A percentile compares a stretch with the other conserved stretches of the same genome.
Evolutionary conservation across 1,140 invertebrate genomes (phyloP).

Genomic region (Atta cephalotes): DNA sequence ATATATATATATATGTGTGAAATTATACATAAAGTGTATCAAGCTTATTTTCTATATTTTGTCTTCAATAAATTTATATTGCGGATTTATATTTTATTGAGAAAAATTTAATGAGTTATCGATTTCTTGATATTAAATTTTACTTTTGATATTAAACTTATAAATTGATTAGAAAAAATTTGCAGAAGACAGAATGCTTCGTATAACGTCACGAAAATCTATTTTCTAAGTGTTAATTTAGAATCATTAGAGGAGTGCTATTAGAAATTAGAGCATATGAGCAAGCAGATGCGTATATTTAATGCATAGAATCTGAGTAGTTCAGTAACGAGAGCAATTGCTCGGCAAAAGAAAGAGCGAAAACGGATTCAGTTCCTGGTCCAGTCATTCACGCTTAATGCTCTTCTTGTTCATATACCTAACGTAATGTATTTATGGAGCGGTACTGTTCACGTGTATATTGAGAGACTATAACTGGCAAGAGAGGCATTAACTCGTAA

Average conservation of each 20-base stretch:
- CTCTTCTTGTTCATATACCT: neutral
- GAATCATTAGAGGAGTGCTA: neutral
- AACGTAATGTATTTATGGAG: constrained; percentile 45
- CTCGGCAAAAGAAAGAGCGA: constrained; percentile 6
- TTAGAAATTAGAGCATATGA: neutral
- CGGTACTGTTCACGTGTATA: neutral
- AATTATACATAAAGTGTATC: neutral
- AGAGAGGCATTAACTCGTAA: neutral
- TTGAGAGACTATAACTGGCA: constrained; percentile 25
- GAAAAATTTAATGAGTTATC: neutral
- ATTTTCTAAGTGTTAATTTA: neutral
- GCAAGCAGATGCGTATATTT: neutral
- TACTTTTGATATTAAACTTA: neutral
- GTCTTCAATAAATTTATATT: neutral
- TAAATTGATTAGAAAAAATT: neutral
- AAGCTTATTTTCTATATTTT: neutral
- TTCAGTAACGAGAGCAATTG: neutral
- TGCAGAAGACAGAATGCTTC: neutral
- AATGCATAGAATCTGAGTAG: neutral
- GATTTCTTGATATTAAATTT: neutral
- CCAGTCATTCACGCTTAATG: neutral
- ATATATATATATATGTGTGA: no score
- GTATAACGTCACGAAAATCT: constrained; percentile 7
- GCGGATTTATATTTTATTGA: neutral
- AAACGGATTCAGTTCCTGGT: neutral